Base-by-base conservation (phyloP, 2,888 invertebrate species). In the Dicyrtoma fusca region DNA sequence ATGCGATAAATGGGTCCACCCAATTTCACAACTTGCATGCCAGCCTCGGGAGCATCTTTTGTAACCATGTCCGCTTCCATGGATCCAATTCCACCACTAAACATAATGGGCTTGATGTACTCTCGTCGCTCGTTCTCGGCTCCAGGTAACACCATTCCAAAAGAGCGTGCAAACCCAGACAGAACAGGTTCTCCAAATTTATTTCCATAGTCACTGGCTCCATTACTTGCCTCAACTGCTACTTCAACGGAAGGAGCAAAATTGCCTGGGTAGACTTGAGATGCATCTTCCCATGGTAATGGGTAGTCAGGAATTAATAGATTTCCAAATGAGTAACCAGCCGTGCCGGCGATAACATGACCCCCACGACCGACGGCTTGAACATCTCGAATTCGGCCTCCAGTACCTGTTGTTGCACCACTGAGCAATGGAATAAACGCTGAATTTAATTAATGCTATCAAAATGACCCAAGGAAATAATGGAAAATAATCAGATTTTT, bases 101-200 rank as follows among this genome's bases (percentile, higher is more conserved):
- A 98, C 97, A 99, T 97, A 73, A 99, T 97, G 0, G 98, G 98
- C 82, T 99, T 99, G 13, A 98, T 91, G 87, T 93, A 99, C 84
- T 99, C 98, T 71, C 92, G 89, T 71, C 96, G 87, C 76, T 89
- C 87, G 17, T 88, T 87, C 53, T 77, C 76, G 0, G 86, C 85
- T 70, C 79, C 80, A 13, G 79, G 76, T 81, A 91, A 88, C 23
- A 86, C 85, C 82, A 92, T 84, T 0, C 97, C 97, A 83, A 94
- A 98, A 0, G 96, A 92, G 69, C 97, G 88, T 0, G 92, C 91
- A 83, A 97, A 98, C 6, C 98, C 98, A 81, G 88, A 85, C 76
- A 98, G 88, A 0, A 98, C 88, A 0, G 98, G 98, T 83, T 99
- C 98, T 0, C 97, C 98, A 85, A 98, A 99, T 85, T 99, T 98